These are phyloP conservation scores for Trogon melanurus DNA, from an alignment of 2,113 vertebrate species.

Conservation along the genomic window DNA sequence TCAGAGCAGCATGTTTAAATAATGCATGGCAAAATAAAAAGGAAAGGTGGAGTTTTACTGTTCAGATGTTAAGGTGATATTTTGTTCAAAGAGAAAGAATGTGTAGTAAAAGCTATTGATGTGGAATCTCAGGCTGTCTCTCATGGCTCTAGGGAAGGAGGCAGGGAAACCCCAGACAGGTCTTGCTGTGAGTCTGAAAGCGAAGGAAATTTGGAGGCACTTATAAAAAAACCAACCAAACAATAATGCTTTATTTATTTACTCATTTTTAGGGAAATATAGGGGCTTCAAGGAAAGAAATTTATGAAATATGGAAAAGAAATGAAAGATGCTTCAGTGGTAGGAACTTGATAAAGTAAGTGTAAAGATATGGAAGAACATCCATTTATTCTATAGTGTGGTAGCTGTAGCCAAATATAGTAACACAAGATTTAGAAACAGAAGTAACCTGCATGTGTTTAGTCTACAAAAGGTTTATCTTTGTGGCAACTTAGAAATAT, in stretches of 20 bases:
- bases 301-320: background rate
- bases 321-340: background rate
- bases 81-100: constrained; percentile 15
- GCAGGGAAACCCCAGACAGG: background rate
- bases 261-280: background rate
- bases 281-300: background rate
- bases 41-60: constrained; percentile 59
- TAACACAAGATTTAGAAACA: constrained; percentile 36
- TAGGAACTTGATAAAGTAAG: constrained; percentile 50
- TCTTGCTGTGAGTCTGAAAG: background rate
- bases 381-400: constrained; percentile 54
- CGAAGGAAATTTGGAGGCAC: background rate
- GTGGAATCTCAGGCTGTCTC: background rate
- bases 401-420: constrained; percentile 50
- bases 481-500: constrained; percentile 50
- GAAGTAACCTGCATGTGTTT: constrained; percentile 14
- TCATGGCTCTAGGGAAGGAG: background rate
- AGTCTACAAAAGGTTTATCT: constrained; percentile 47
- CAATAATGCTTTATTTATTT: background rate
- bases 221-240: background rate
- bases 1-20: constrained; percentile 67
- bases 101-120: background rate
- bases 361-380: constrained; percentile 52
- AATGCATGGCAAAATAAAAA: constrained; percentile 63
- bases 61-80: constrained; percentile 24